Evolutionary conservation across 2,888 invertebrate species (phyloP).

Genomic region (Drosophila rubida): DNA sequence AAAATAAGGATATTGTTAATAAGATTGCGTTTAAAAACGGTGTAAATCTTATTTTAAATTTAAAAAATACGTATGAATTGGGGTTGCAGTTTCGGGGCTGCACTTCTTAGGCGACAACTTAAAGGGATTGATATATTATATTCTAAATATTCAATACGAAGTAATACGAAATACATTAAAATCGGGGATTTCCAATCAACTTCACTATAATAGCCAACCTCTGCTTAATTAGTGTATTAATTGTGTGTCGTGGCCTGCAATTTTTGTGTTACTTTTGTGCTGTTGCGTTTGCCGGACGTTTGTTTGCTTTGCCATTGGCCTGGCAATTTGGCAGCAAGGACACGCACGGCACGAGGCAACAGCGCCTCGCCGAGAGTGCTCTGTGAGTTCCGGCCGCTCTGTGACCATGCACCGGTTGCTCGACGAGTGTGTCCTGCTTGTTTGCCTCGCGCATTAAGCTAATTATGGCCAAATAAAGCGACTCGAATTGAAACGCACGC

Average conservation of each 20-base stretch:
- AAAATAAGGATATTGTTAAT: too few species aligned
- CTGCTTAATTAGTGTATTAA: background rate
- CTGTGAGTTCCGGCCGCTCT: conserved; percentile 2
- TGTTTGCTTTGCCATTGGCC: conserved; percentile 67
- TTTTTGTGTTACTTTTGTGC: conserved; percentile 35
- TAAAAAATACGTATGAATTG: too few species aligned
- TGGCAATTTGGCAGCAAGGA: conserved; percentile 59
- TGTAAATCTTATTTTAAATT: too few species aligned
- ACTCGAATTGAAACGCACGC: conserved; percentile 66
- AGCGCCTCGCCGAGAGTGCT: background rate
- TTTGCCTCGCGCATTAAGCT: conserved; percentile 77
- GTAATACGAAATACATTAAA: too few species aligned
- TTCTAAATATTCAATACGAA: too few species aligned
- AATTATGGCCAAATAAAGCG: conserved; percentile 80
- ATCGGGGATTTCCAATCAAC: too few species aligned
- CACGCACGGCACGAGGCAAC: conserved; percentile 52
- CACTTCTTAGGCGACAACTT: too few species aligned
- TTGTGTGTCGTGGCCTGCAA: background rate
- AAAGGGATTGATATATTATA: too few species aligned
- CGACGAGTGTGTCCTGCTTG: conserved; percentile 51
- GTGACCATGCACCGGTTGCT: background rate
- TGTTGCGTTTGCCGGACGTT: conserved; percentile 43
- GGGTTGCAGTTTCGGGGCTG: too few species aligned
- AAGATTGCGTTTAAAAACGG: too few species aligned
- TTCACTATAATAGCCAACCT: background rate